Percentiles rank a stretch among this genome's conserved stretches.
Evolutionary conservation across 1,140 invertebrate species (phyloP).

Genomic region (Hesperophylax magnus): DNA sequence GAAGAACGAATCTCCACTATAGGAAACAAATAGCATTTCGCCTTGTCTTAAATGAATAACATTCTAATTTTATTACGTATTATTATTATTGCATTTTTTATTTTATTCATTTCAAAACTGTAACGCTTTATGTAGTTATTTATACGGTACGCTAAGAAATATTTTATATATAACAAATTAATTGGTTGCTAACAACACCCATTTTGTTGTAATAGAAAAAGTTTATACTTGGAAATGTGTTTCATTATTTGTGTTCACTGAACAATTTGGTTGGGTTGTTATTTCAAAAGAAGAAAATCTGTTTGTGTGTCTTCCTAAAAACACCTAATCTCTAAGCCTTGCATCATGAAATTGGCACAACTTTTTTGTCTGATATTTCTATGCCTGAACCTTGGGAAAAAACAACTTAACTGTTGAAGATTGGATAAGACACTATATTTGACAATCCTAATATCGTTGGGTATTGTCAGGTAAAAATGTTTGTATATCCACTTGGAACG

Average conservation of each 20-base stretch:
- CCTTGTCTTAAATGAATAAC: constrained; percentile 1
- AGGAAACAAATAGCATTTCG: constrained; percentile 47
- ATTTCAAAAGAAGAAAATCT: too few relatives aligned
- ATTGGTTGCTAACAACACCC: constrained; percentile 15
- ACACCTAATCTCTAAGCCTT: too few relatives aligned
- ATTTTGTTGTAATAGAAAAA: constrained; percentile 32
- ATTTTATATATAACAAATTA: constrained; percentile 31
- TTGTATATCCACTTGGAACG: too few relatives aligned
- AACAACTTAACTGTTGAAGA: too few relatives aligned
- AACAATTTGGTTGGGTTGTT: too few relatives aligned
- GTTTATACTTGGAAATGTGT: background rate
- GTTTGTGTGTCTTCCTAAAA: too few relatives aligned
- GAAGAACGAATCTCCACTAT: constrained; percentile 77
- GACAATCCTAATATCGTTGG: too few relatives aligned
- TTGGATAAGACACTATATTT: too few relatives aligned
- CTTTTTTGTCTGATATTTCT: too few relatives aligned
- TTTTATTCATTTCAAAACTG: background rate
- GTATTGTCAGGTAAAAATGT: too few relatives aligned
- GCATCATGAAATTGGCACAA: too few relatives aligned
- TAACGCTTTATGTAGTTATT: constrained; percentile 23
- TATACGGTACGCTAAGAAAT: constrained; percentile 16
- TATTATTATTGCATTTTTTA: background rate
- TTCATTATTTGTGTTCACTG: background rate
- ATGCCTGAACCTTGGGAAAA: too few relatives aligned
- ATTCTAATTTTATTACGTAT: background rate